Evolutionary conservation across 1,140 invertebrate species (phyloP), one percentile per base, ranked within the genome.

Genomic region (Drosophila oshimai): DNA sequence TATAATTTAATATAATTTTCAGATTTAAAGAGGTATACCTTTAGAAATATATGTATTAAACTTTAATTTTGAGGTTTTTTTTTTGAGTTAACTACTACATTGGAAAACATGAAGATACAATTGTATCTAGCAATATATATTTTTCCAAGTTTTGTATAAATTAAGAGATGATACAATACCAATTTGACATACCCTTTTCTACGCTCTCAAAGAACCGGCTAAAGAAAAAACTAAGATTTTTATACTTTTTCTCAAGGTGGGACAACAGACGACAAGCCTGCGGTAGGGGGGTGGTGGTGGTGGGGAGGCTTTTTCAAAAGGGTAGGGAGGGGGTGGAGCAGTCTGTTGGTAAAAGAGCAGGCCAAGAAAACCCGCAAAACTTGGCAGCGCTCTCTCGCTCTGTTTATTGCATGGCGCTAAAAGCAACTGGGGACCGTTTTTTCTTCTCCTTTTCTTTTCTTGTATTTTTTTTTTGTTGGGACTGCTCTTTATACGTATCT

Each of bases 401-500:
- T 80, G 77, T 80, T 80, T 80, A 81, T 76, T 72, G 77, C 77
- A 51, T 72, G 77, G 67, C 79, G 74, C 74, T 83, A 84, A 84
- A 83, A 83, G 79, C 78, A 78, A 83, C 74, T 65, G 69, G 68
- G 69, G 74, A 74, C 62, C 74, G 71, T 73, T 84, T 83, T 55
- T 78, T 53, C 39, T 33, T 26, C 36, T 39, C 12, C n/a, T 29
- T 54, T 54, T 49, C 7, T 34, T 28, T 6, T 26, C 2, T 6
- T 17, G 6, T 6, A 24, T 7, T 41, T 31, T 13, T 12, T 24
- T 33, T 51, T 33, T 9, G 26, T 20, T 46, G 33, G 9, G 42
- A 65, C 61, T 65, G 61, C 61, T 57, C n/a, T 54, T 65, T 22
- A 31, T 55, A 33, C 51, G 33, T 68, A 34, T 75, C 33, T 60